Conservation (phyloP, 2,113 vertebrate species). For the Gorsachius goisagi region DNA sequence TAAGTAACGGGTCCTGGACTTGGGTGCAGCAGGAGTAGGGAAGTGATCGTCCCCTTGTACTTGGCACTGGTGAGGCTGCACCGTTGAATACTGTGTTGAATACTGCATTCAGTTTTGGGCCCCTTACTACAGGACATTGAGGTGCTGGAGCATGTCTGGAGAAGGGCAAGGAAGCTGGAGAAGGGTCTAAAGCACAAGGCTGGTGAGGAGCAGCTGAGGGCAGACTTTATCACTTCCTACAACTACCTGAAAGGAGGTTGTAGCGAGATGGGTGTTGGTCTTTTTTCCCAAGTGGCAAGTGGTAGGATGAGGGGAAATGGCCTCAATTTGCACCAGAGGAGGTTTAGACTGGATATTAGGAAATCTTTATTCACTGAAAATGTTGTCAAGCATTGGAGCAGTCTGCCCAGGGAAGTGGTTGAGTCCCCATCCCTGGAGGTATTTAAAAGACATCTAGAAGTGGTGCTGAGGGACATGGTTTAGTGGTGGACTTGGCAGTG, state of each 20-base stretch:
- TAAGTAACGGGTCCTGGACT: background rate
- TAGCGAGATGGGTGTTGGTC: fast-evolving
- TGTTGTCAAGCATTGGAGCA: background rate
- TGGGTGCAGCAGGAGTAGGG: background rate
- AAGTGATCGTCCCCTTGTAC: too few species aligned
- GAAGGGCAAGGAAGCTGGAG: background rate
- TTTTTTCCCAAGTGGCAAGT: background rate
- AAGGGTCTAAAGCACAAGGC: background rate
- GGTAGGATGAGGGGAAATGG: too few species aligned
- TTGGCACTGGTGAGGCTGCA: too few species aligned
- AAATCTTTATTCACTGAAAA: fast-evolving
- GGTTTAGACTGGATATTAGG: background rate
- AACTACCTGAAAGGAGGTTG: background rate
- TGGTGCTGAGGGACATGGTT: fast-evolving
- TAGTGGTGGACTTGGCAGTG: background rate
- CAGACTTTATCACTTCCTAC: fast-evolving
- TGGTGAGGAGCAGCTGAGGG: fast-evolving
- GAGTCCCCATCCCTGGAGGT: background rate
- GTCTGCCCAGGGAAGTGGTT: background rate
- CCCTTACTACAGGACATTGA: too few species aligned
- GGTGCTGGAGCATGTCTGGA: background rate
- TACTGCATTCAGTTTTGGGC: background rate
- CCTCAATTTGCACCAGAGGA: background rate
- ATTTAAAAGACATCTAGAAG: fast-evolving
- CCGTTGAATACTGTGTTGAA: fast-evolving